Evolutionary conservation across 2,797 vertebrate genomes (phyloP), one percentile per base, ranked within the genome.

Genomic region (Oryzias sinensis): DNA sequence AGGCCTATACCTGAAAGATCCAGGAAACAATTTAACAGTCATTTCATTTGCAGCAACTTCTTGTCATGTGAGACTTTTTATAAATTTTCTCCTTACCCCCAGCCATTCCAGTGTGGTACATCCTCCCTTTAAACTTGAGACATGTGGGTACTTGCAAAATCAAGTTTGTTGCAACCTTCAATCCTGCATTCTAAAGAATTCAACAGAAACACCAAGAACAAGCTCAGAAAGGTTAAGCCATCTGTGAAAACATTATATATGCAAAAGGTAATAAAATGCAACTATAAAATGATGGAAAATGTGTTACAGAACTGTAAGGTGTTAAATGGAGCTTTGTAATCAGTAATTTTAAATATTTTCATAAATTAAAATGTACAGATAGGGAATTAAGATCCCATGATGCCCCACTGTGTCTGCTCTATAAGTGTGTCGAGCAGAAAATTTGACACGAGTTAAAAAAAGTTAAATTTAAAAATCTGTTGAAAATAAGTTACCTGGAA

Each of bases 91-190:
- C n/a, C 2, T 59, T 33, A 76, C 63, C 49, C 33, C 2, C 1
- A 16, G 0, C 0, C 49, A 25, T 18, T 0, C 49, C 44, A 24
- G 5, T 6, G 29, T 72, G 0, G 54, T 84, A 91, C 14, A 57
- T 1, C 59, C 44, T 44, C 46, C 86, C 88, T 52, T 16, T 65
- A 24, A 64, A 88, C 0, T 0, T 48, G 47, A 90, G 49, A 33
- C 90, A 92, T 0, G 48, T 0, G 3, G 88, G 88, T 4, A 41
- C 0, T 51, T 46, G 16, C 20, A 86, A 20, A 4, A 56, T 1
- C 65, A 92, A 1, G 72, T 91, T 91, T 45, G 89, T 90, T 40
- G 65, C 85, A 64, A 88, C 82, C 79, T 91, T 90, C 67, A 93
- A 48, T 29, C 91, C 90, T 14, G 78, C 46, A 1, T 51, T 68